Percentiles rank a stretch among this genome's conserved stretches.
Conservation (phyloP, 2,888 invertebrate species). For the Malacosoma neustria region DNA sequence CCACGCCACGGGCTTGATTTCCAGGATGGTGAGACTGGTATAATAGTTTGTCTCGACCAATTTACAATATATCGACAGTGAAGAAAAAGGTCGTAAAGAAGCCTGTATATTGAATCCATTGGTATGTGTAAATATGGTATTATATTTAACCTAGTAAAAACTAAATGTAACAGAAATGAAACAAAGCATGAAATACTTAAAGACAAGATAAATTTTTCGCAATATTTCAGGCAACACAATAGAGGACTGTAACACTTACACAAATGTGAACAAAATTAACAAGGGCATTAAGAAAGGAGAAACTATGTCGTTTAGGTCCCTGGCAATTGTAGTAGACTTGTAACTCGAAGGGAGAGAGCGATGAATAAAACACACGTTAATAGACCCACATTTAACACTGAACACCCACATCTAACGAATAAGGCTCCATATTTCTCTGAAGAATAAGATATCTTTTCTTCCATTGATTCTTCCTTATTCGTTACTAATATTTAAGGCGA, state of each 20-base stretch:
- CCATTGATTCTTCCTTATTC: slow-evolving; percentile 43
- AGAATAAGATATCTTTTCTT: slow-evolving; percentile 56
- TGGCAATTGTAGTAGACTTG: slow-evolving; percentile 40
- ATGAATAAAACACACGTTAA: slow-evolving; percentile 64
- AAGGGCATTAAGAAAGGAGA: slow-evolving; percentile 46
- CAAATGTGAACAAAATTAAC: slow-evolving; percentile 48
- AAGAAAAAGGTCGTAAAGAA: no score
- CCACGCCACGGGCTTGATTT: no score
- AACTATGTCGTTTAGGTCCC: slow-evolving; percentile 48
- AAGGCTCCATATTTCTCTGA: slow-evolving; percentile 36
- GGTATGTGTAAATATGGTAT: no score
- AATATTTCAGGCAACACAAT: slow-evolving; percentile 25
- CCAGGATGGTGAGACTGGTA: no score
- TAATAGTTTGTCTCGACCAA: no score
- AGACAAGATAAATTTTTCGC: no score
- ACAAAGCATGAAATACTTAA: no score
- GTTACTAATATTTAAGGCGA: slow-evolving; percentile 48
- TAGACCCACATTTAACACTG: slow-evolving; percentile 44
- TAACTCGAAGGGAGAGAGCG: slow-evolving; percentile 44
- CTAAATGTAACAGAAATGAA: no score
- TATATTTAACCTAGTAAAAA: no score
- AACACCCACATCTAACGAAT: slow-evolving; percentile 58
- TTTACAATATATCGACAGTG: no score
- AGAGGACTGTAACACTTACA: slow-evolving; percentile 33
- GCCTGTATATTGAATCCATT: no score